These are phyloP conservation scores for Mythimna vitellina DNA, from an alignment of 2,888 invertebrate species.

Conservation along the genomic window DNA sequence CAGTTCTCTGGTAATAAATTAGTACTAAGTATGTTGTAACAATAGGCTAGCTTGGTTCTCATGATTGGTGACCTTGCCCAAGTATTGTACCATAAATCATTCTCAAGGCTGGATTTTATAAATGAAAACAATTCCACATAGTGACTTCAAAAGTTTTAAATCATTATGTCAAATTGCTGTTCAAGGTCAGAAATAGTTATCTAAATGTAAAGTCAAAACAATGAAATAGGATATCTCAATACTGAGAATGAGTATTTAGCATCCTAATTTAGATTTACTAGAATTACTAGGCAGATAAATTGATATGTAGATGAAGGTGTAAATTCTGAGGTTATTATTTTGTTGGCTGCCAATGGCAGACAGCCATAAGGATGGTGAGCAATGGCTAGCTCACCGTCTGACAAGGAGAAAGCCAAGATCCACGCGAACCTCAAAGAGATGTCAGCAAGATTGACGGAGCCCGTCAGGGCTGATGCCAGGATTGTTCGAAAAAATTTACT, in stretches of 20 bases:
- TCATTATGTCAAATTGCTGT: slow-evolving; percentile 5
- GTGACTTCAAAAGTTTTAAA: slow-evolving; percentile 20
- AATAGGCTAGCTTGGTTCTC: slow-evolving; percentile 16
- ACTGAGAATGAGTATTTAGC: not conserved
- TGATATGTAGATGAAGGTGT: slow-evolving; percentile 25
- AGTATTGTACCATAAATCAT: slow-evolving; percentile 24
- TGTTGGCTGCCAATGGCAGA: too few species aligned
- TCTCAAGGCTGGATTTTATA: slow-evolving; percentile 27
- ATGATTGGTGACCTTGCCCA: slow-evolving; percentile 16
- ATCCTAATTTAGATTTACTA: slow-evolving; percentile 9
- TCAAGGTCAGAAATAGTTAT: slow-evolving; percentile 40
- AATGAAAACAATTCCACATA: slow-evolving; percentile 25
- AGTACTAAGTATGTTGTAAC: slow-evolving; percentile 5
- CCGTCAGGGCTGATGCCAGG: too few species aligned
- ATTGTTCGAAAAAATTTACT: too few species aligned
- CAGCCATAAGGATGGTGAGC: too few species aligned
- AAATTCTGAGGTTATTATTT: not conserved
- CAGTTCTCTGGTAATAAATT: not conserved
- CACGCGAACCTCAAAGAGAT: too few species aligned
- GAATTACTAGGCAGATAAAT: too few species aligned
- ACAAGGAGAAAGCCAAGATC: too few species aligned
- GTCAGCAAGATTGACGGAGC: too few species aligned
- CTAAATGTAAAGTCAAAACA: slow-evolving; percentile 37
- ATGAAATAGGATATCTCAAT: slow-evolving; percentile 31
- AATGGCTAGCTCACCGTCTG: too few species aligned